Conservation (phyloP, 1,140 invertebrate species). For the Drosophila murphyi region DNA sequence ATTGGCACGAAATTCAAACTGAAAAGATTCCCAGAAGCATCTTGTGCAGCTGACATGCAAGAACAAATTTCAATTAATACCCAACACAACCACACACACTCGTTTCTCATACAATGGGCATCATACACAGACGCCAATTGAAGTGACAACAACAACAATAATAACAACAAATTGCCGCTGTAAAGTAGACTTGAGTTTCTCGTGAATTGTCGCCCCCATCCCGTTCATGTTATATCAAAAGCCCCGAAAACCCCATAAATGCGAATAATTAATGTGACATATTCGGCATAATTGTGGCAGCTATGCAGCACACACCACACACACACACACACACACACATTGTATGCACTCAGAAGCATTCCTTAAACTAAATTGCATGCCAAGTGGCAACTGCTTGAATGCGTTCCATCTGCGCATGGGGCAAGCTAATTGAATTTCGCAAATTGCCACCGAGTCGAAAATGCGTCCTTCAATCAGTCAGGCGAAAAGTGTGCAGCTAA, state of each 20-base stretch:
- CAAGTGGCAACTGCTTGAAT: conserved; percentile 69
- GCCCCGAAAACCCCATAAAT: conserved; percentile 77
- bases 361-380: conserved; percentile 66
- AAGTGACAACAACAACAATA: conserved; percentile 52
- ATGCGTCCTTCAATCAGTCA: conserved; percentile 13
- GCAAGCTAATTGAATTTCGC: conserved; percentile 75
- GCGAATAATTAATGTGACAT: conserved; percentile 83
- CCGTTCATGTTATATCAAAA: conserved; percentile 68
- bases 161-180: conserved; percentile 22
- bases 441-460: conserved; percentile 48
- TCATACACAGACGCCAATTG: conserved; percentile 59
- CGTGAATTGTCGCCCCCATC: conserved; percentile 48
- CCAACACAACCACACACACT: conserved; percentile 19
- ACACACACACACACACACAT: conserved; percentile 14
- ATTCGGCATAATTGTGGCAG: conserved; percentile 77
- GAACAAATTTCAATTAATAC: conserved; percentile 81
- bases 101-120: conserved; percentile 17
- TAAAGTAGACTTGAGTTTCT: conserved; percentile 67
- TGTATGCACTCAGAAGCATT: conserved; percentile 62
- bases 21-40: conserved; percentile 28
- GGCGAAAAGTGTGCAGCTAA: conserved; percentile 29
- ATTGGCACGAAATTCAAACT: conserved; percentile 65
- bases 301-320: conserved; percentile 49
- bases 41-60: conserved; percentile 72
- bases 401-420: conserved; percentile 40